A percentile compares a stretch with the other conserved stretches of the same genome.
These are phyloP conservation scores for Anser brachyrhynchus DNA, from an alignment of 2,113 vertebrate genomes.

Conservation along the genomic window DNA sequence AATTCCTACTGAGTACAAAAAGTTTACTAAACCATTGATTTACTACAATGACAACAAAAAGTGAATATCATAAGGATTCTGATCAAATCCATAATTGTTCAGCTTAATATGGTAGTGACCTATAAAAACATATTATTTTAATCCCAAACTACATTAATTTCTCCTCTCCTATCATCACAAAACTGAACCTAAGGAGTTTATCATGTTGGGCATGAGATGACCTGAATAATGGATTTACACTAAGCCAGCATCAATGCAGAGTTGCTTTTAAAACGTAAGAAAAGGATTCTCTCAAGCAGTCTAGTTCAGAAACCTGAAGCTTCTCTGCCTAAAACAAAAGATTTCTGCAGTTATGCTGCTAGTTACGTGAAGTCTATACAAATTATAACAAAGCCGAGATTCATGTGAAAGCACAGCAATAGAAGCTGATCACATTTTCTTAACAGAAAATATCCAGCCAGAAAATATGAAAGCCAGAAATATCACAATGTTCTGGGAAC, in stretches of 20 bases:
- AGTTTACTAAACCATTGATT: not conserved
- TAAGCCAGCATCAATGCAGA: not conserved
- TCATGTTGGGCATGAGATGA: not conserved
- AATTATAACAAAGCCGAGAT: not conserved
- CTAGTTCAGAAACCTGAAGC: not conserved
- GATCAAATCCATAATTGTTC: not conserved
- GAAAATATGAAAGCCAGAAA: not conserved
- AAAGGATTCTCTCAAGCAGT: not conserved
- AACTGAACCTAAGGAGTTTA: not conserved
- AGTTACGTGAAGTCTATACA: not conserved
- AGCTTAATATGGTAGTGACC: not conserved
- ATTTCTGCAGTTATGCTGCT: not conserved
- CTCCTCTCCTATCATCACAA: not conserved
- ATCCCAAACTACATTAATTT: not conserved
- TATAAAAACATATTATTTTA: not conserved
- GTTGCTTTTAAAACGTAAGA: not conserved
- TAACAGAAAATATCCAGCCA: not conserved
- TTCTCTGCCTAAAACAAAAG: not conserved
- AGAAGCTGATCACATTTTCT: not conserved
- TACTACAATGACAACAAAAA: not conserved
- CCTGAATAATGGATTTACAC: not conserved
- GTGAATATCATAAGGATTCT: not conserved
- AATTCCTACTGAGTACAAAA: not conserved
- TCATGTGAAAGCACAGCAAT: not conserved
- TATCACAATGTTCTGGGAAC: not conserved